Evolutionary conservation across 1,140 invertebrate species (phyloP).

Genomic region (Drosophila erecta): DNA sequence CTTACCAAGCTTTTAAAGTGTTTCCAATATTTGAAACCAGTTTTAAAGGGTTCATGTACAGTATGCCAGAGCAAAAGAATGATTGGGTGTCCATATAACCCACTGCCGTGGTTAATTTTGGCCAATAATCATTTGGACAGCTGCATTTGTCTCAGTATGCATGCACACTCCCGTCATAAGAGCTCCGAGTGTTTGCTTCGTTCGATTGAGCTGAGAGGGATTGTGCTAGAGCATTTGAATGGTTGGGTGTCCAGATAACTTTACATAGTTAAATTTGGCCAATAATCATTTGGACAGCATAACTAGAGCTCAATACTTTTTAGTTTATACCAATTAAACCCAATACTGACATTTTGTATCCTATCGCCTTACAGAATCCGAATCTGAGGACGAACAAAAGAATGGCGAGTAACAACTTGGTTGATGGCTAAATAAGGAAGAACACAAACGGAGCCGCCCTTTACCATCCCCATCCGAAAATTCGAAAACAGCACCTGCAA

Average conservation of each 20-base stretch:
- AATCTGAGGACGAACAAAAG: constrained; percentile 84
- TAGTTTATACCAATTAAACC: neutral
- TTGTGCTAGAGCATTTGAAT: constrained; percentile 69
- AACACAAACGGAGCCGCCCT: constrained; percentile 43
- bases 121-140: constrained; percentile 52
- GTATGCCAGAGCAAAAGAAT: constrained; percentile 67
- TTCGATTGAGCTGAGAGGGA: neutral
- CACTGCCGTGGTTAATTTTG: constrained; percentile 52
- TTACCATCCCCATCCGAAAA: constrained; percentile 30
- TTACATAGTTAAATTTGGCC: constrained; percentile 75
- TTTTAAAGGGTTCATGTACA: constrained; percentile 48
- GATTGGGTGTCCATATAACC: constrained; percentile 78
- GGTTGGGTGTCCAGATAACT: constrained; percentile 81
- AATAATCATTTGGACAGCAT: constrained; percentile 53
- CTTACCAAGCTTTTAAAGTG: constrained; percentile 43
- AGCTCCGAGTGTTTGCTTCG: neutral
- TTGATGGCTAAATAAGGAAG: constrained; percentile 23
- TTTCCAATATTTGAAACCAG: neutral
- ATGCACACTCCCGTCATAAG: constrained; percentile 13
- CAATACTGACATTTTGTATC: constrained; percentile 1
- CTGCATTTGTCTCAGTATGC: constrained; percentile 1
- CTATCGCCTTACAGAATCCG: constrained; percentile 69
- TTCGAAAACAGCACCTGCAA: constrained; percentile 40
- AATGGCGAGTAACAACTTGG: constrained; percentile 64
- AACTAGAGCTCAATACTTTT: neutral